Base-by-base conservation (phyloP, 2,113 vertebrate genomes). In the Mormyrus iriodes region DNA sequence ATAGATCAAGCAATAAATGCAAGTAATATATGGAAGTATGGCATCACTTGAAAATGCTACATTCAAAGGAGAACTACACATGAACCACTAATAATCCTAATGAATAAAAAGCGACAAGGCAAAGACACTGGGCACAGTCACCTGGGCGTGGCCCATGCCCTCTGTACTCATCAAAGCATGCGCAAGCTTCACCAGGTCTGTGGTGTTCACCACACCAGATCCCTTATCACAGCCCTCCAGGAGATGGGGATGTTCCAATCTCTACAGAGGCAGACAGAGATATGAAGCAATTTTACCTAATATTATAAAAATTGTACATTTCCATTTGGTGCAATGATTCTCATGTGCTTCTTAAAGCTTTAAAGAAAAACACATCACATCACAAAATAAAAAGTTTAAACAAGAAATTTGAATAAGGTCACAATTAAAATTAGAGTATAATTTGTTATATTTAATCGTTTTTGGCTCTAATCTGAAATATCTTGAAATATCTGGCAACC, bases 231-330 rank as follows among this genome's bases (percentile, higher is more conserved):
- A 84, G 52, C 51, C 51, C 4, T 44, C 31, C 31, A 85, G n/a
- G 35, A 89, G 88, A 46, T 89, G 35, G 35, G 88, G 88, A 79
- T 89, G 79, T 79, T 48, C 21, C 31, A 52, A 31, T 55, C 15
- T 42, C 88, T 89, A 24, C 19, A 35, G 21, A 84, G 2, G 42
- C 51, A 46, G 8, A 88, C 39, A 35, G 6, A 44, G 42, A 84
- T 42, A 9, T 58, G 15, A 87, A 10, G n/a, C 24, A 65, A 65
- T 65, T 69, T 31, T 69, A 10, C 8, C 0, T 31, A 65, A 65
- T 65, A 65, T 65, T 65, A 12, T 31, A 24, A 58, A 58, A 24
- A 58, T 0, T 5, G 55, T 13, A 65, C 61, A 53, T 31, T 65
- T 65, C n/a, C n/a, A 65, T 65, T 65, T 27, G n/a, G 58, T n/a